Percentiles rank a stretch among this genome's conserved stretches.
These are phyloP conservation scores for Actenoides lindsayi DNA, from an alignment of 2,113 vertebrate species.

Conservation along the genomic window DNA sequence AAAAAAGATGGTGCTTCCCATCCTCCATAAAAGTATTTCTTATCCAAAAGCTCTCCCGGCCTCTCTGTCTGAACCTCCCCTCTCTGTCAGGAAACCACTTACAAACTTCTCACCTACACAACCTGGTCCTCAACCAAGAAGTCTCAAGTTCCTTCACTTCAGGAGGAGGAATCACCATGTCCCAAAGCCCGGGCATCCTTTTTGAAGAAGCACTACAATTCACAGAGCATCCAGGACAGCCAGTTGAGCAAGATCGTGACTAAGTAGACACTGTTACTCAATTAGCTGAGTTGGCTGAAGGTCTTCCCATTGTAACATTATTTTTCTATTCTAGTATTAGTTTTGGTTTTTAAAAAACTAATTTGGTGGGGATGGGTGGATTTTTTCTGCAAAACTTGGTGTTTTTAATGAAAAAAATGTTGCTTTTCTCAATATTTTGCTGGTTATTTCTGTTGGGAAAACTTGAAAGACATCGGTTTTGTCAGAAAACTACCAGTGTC, in stretches of 20 bases:
- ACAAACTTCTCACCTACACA: background rate
- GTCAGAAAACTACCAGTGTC: slow-evolving; percentile 47
- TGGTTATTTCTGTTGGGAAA: slow-evolving; percentile 52
- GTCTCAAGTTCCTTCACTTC: background rate
- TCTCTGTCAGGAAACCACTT: background rate
- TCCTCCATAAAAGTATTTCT: background rate
- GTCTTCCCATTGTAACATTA: slow-evolving; percentile 34
- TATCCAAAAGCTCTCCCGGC: background rate
- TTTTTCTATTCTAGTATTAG: slow-evolving; percentile 55
- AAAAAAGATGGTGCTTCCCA: background rate
- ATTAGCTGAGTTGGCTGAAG: slow-evolving; percentile 42
- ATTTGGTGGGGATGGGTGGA: background rate
- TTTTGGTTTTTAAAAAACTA: background rate
- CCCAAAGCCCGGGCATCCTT: background rate
- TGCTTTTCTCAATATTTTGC: slow-evolving; percentile 44
- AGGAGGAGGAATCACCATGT: background rate
- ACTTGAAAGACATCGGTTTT: slow-evolving; percentile 35
- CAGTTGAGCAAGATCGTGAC: background rate
- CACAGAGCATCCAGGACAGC: background rate
- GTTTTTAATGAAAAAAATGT: slow-evolving; percentile 54
- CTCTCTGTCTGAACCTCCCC: background rate
- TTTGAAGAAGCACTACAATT: background rate
- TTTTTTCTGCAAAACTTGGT: background rate
- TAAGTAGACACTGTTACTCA: slow-evolving; percentile 20
- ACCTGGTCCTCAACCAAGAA: background rate